Conservation (phyloP, 1,140 invertebrate species). For the Microplitis mediator region DNA sequence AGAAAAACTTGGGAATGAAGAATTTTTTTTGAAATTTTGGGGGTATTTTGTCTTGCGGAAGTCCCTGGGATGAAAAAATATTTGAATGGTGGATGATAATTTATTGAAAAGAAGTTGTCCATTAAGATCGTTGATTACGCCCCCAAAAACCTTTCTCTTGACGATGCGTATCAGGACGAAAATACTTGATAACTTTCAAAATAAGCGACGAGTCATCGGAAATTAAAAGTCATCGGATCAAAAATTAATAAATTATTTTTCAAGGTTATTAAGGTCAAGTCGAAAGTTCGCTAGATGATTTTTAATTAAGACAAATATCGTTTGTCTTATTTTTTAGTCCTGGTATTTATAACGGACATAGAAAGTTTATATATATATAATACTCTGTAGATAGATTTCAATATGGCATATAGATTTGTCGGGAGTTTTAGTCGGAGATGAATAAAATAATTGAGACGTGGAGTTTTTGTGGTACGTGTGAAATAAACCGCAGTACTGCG, state of each 20-base stretch:
- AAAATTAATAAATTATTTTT: neutral
- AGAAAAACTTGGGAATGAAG: too few species aligned
- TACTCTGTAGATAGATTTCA: too few species aligned
- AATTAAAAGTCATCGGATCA: neutral
- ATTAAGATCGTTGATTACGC: neutral
- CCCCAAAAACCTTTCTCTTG: neutral
- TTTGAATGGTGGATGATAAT: neutral
- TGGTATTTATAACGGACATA: too few species aligned
- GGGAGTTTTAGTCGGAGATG: too few species aligned
- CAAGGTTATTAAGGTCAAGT: neutral
- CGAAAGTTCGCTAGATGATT: neutral
- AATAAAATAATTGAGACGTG: too few species aligned
- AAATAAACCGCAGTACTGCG: too few species aligned
- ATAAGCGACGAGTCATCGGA: conserved; percentile 1
- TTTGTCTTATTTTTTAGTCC: too few species aligned
- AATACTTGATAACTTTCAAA: conserved; percentile 7
- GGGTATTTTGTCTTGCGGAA: too few species aligned
- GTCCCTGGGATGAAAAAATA: neutral
- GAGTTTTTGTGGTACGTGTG: too few species aligned
- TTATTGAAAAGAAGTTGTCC: neutral
- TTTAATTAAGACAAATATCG: conserved; percentile 1
- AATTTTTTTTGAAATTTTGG: too few species aligned
- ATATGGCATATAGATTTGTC: too few species aligned
- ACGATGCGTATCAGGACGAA: neutral
- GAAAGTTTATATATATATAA: too few species aligned